Evolutionary conservation across 2,888 invertebrate genomes (phyloP).

Genomic region (Xanthorhoe spadicearia): DNA sequence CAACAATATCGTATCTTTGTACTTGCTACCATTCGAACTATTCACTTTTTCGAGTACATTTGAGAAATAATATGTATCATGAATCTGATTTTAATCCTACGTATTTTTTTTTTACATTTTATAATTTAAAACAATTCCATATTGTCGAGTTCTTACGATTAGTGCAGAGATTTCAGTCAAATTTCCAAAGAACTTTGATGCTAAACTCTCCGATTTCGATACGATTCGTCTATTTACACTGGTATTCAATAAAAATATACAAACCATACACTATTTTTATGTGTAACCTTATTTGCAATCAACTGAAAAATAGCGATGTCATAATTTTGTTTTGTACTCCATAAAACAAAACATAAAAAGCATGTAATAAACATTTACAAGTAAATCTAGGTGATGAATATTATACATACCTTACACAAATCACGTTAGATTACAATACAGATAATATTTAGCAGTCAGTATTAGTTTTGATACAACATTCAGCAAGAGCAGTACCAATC

Average conservation of each 20-base stretch:
- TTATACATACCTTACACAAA: constrained; percentile 27
- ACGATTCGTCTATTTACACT: constrained; percentile 31
- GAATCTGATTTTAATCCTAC: constrained; percentile 51
- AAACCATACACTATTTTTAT: constrained; percentile 29
- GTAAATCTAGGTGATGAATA: constrained; percentile 28
- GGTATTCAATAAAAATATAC: constrained; percentile 26
- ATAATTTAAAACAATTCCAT: constrained; percentile 74
- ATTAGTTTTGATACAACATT: constrained; percentile 26
- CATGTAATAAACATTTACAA: constrained; percentile 36
- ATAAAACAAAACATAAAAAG: constrained; percentile 43
- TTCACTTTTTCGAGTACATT: constrained; percentile 31
- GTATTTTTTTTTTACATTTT: constrained; percentile 71
- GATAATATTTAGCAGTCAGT: constrained; percentile 31
- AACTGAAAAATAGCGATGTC: constrained; percentile 29
- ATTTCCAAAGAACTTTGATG: constrained; percentile 18
- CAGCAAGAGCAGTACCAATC: constrained; percentile 10
- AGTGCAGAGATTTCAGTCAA: constrained; percentile 27
- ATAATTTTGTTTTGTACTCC: constrained; percentile 52
- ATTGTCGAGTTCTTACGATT: constrained; percentile 64
- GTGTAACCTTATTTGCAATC: constrained; percentile 25
- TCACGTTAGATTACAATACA: constrained; percentile 22
- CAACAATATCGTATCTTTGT: constrained; percentile 64
- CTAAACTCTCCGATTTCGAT: constrained; percentile 16
- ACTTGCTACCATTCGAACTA: constrained; percentile 60
- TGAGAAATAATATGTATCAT: constrained; percentile 57